A percentile compares a stretch with the other conserved stretches of the same genome.
Conservation (phyloP, 1,140 invertebrate genomes). For the Euborellia annulipes region DNA sequence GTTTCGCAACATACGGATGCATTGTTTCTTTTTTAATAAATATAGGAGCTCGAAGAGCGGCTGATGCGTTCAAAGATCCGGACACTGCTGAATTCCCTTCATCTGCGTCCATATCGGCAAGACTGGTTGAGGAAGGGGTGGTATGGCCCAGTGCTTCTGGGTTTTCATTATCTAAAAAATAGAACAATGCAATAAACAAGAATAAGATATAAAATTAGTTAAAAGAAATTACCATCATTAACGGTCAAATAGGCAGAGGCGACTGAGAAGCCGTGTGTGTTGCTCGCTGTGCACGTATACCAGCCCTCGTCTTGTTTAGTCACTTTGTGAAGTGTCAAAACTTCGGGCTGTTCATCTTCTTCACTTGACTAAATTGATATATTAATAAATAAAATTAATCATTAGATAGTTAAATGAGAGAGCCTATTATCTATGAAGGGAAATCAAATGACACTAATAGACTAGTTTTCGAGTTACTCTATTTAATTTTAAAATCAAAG, state of each 20-base stretch:
- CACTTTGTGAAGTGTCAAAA: constrained; percentile 62
- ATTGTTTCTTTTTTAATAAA: constrained; percentile 36
- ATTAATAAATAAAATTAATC: too few species aligned
- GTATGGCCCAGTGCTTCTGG: too few species aligned
- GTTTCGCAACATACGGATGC: constrained; percentile 35
- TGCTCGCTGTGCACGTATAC: constrained; percentile 82
- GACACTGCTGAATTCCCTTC: constrained; percentile 24
- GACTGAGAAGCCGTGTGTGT: constrained; percentile 56
- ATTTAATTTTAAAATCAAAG: too few species aligned
- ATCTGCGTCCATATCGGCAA: constrained; percentile 11
- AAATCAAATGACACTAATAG: too few species aligned
- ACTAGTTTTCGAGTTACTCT: too few species aligned
- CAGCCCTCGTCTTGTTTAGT: constrained; percentile 75
- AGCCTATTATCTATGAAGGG: too few species aligned
- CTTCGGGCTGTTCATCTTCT: constrained; percentile 46
- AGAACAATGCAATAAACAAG: too few species aligned
- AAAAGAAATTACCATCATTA: constrained; percentile 45
- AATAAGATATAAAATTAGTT: neutral
- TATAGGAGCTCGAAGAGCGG: constrained; percentile 19
- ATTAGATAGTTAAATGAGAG: too few species aligned
- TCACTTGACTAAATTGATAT: too few species aligned
- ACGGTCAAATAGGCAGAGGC: constrained; percentile 72
- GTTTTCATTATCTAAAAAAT: too few species aligned
- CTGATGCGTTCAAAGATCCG: constrained; percentile 26
- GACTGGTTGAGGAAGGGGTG: too few species aligned